Conservation (phyloP, 2,113 vertebrate genomes). For the Phycodurus eques region DNA sequence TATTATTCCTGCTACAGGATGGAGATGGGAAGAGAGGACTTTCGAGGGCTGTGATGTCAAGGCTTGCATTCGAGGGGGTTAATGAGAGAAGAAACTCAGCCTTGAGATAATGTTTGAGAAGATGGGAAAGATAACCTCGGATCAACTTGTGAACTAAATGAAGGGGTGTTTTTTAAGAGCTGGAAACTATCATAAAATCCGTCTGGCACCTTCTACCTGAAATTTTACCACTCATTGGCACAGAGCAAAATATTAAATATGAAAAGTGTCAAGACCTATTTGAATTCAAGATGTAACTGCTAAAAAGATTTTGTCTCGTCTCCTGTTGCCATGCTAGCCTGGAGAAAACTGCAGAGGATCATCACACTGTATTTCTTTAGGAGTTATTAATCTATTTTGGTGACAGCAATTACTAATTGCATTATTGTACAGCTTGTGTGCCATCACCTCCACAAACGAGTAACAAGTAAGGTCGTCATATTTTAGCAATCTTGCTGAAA, state of each 20-base stretch:
- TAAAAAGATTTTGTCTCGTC: neutral
- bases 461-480: neutral
- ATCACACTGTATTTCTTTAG: neutral
- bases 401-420: neutral
- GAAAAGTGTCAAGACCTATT: neutral
- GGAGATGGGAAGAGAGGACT: conserved; percentile 17
- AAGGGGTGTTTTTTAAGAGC: conserved; percentile 7
- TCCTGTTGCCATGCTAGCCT: neutral
- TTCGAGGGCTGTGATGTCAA: conserved; percentile 18
- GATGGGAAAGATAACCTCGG: conserved; percentile 47
- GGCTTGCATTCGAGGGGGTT: conserved; percentile 26
- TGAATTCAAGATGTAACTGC: neutral
- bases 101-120: conserved; percentile 25
- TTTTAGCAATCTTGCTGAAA: neutral
- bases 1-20: conserved; percentile 41
- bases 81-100: conserved; percentile 31
- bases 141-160: conserved; percentile 16
- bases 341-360: neutral
- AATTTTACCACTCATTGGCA: neutral
- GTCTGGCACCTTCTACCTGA: neutral
- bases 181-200: neutral
- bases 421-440: too few species aligned
- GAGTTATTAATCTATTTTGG: neutral
- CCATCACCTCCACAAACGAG: too few species aligned
- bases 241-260: neutral